Evolutionary conservation across 2,797 vertebrate genomes (phyloP).

Genomic region (Natrix natrix): DNA sequence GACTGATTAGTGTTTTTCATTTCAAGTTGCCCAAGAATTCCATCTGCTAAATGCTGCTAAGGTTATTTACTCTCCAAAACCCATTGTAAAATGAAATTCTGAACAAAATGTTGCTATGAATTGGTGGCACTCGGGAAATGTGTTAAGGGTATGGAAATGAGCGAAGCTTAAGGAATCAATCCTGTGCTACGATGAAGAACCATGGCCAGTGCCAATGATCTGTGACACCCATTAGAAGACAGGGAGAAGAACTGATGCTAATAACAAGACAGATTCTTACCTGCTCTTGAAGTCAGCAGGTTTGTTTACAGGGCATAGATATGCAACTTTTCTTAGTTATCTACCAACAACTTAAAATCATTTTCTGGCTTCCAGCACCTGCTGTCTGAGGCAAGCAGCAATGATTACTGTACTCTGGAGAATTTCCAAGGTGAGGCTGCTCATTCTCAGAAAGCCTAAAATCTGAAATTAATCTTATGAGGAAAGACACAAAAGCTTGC

Average conservation of each 20-base stretch:
- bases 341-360: not conserved
- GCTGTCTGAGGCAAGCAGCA: not conserved
- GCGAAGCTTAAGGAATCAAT: not conserved
- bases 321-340: not conserved
- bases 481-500: not conserved
- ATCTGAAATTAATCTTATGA: not conserved
- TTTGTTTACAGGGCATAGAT: not conserved
- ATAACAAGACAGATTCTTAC: not conserved
- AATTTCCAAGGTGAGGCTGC: not conserved
- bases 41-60: not conserved
- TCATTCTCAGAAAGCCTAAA: not conserved
- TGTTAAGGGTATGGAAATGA: not conserved
- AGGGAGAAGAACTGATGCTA: not conserved
- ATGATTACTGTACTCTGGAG: not conserved
- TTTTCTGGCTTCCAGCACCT: not conserved
- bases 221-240: not conserved
- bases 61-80: not conserved
- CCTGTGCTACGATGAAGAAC: not conserved
- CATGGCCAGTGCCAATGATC: not conserved
- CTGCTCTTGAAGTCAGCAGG: not conserved
- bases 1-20: not conserved
- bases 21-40: not conserved
- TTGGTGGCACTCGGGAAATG: not conserved
- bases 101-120: not conserved
- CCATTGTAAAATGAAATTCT: not conserved